Conservation (phyloP, 2,113 vertebrate genomes). For the Anolis sagrei region DNA sequence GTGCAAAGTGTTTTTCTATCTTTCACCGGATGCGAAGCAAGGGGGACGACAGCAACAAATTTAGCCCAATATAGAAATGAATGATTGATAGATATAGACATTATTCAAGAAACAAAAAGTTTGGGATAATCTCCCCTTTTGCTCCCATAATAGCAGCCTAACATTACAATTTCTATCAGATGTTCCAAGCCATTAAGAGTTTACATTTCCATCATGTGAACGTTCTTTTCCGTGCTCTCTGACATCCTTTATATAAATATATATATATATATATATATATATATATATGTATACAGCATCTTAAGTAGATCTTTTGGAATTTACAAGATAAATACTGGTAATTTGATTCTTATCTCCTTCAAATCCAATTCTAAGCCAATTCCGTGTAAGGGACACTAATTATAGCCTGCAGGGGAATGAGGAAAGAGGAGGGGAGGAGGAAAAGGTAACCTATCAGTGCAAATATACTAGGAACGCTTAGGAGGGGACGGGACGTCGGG, state of each 20-base stretch:
- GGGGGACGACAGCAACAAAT: neutral
- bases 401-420: slow-evolving; percentile 76
- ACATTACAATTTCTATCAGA: slow-evolving; percentile 8
- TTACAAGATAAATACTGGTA: slow-evolving; percentile 87
- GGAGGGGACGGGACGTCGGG: slow-evolving; percentile 70
- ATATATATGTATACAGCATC: slow-evolving; percentile 54
- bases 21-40: neutral
- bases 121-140: neutral
- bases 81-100: neutral
- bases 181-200: neutral
- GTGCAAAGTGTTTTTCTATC: neutral
- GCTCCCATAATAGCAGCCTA: neutral
- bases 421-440: slow-evolving; percentile 70
- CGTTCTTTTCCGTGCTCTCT: neutral
- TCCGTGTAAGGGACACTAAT: slow-evolving; percentile 85
- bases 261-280: slow-evolving; percentile 37
- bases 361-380: slow-evolving; percentile 85
- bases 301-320: slow-evolving; percentile 82
- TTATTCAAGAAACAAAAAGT: neutral
- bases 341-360: slow-evolving; percentile 86
- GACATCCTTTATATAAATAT: slow-evolving; percentile 46
- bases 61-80: neutral
- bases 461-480: slow-evolving; percentile 61
- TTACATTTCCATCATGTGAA: slow-evolving; percentile 51
- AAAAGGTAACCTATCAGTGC: slow-evolving; percentile 78